Evolutionary conservation across 2,113 vertebrate species (phyloP).

Genomic region (Myrmophylax atrothorax): DNA sequence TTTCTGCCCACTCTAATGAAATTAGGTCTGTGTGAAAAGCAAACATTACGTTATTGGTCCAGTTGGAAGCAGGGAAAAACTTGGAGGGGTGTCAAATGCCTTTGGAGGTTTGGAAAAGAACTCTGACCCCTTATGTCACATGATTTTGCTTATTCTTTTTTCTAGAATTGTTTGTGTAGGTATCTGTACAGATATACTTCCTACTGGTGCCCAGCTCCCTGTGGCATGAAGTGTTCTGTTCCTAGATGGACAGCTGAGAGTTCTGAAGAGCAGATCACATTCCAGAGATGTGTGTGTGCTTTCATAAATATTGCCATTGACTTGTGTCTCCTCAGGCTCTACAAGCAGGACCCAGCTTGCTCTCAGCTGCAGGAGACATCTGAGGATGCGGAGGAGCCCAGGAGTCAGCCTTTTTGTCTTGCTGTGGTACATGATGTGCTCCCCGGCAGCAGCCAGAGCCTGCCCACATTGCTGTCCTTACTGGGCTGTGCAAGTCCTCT

Average conservation of each 20-base stretch:
- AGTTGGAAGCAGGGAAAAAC: background rate
- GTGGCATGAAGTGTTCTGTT: background rate
- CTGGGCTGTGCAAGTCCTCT: rapidly evolving
- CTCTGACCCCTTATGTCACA: background rate
- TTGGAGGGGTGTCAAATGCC: rapidly evolving
- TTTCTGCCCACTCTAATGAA: background rate
- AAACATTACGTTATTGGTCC: background rate
- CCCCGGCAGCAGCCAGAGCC: background rate
- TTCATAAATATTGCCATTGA: background rate
- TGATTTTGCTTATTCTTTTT: background rate
- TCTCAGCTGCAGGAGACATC: background rate
- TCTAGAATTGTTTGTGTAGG: background rate
- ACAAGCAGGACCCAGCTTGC: background rate
- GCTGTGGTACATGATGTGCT: background rate
- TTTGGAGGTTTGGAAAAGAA: background rate
- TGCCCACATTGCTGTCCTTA: background rate
- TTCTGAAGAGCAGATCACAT: background rate
- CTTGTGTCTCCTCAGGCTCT: background rate
- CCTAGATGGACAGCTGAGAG: background rate
- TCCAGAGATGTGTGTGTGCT: background rate
- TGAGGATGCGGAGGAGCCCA: background rate
- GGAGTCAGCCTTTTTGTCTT: background rate
- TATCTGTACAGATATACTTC: background rate
- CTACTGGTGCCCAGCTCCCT: background rate
- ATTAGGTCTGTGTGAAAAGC: background rate